Conservation (phyloP, 2,113 vertebrate species). For the Triplophysa dalaica region DNA sequence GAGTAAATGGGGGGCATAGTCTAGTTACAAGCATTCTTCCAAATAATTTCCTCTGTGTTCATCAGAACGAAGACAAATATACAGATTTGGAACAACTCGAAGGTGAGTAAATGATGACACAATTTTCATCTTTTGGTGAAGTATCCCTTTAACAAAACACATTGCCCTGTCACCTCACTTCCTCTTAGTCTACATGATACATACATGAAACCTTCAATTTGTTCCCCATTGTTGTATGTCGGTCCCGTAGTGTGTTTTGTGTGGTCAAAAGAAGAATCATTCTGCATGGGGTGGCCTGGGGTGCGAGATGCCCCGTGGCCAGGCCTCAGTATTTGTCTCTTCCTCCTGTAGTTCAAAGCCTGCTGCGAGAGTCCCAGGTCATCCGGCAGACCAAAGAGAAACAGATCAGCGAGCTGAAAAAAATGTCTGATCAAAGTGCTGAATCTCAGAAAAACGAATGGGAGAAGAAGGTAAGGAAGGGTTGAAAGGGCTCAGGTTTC, state of each 20-base stretch:
- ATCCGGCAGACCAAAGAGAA: slow-evolving; percentile 88
- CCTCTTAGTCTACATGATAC: too few relatives aligned
- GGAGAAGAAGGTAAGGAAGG: slow-evolving; percentile 88
- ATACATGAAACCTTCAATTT: too few relatives aligned
- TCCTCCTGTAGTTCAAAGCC: slow-evolving; percentile 84
- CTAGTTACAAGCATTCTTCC: too few relatives aligned
- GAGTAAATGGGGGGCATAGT: too few relatives aligned
- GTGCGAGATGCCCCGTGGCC: slow-evolving; percentile 21
- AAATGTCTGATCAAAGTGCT: slow-evolving; percentile 84
- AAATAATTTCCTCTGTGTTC: too few relatives aligned
- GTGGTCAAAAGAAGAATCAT: background rate
- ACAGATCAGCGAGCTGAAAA: slow-evolving; percentile 91
- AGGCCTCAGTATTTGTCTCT: slow-evolving; percentile 41
- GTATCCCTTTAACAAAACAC: too few relatives aligned
- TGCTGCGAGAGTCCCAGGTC: slow-evolving; percentile 87
- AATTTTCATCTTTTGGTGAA: too few relatives aligned
- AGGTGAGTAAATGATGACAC: too few relatives aligned
- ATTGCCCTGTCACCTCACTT: too few relatives aligned
- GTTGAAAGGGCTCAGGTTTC: slow-evolving; percentile 53
- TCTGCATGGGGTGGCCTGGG: background rate
- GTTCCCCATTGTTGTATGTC: background rate
- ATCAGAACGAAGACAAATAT: too few relatives aligned
- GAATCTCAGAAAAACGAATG: slow-evolving; percentile 88
- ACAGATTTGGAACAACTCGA: too few relatives aligned
- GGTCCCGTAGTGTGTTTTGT: background rate